Conservation (phyloP, 2,888 invertebrate species). For the Rutpela maculata region DNA sequence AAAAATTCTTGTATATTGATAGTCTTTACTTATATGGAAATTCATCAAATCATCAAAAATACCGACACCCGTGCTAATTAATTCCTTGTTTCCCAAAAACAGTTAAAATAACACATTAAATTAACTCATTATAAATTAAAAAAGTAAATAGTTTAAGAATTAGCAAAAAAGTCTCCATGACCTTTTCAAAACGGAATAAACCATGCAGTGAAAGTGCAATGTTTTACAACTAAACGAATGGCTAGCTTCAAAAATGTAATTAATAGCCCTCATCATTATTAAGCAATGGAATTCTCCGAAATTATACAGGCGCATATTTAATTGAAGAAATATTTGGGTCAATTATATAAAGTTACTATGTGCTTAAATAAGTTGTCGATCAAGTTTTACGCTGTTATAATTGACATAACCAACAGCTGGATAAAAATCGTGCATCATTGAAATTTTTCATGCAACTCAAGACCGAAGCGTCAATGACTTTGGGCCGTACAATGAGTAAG, state of each 20-base stretch:
- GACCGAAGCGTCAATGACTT: conserved; percentile 59
- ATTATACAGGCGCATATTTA: neutral
- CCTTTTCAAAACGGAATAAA: neutral
- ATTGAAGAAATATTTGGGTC: neutral
- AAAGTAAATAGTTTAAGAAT: neutral
- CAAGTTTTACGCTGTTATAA: neutral
- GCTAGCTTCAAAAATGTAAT: neutral
- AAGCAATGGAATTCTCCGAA: neutral
- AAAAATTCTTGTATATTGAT: no score
- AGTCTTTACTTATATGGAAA: no score
- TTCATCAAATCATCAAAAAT: no score
- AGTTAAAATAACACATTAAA: neutral
- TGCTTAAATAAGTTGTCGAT: neutral
- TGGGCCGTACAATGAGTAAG: conserved; percentile 51
- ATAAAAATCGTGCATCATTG: neutral
- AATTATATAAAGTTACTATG: neutral
- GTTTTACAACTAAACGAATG: neutral
- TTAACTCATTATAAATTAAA: neutral
- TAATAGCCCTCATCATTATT: neutral
- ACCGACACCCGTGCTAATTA: no score
- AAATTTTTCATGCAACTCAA: neutral
- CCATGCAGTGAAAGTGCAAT: neutral
- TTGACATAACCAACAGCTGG: neutral
- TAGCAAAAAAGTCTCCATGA: neutral
- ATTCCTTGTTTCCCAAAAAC: neutral